Percentiles rank a stretch among this genome's conserved stretches.
phyloP scores from a whole-genome alignment of 2,888 invertebrate species.

The Troilus luridus region DNA sequence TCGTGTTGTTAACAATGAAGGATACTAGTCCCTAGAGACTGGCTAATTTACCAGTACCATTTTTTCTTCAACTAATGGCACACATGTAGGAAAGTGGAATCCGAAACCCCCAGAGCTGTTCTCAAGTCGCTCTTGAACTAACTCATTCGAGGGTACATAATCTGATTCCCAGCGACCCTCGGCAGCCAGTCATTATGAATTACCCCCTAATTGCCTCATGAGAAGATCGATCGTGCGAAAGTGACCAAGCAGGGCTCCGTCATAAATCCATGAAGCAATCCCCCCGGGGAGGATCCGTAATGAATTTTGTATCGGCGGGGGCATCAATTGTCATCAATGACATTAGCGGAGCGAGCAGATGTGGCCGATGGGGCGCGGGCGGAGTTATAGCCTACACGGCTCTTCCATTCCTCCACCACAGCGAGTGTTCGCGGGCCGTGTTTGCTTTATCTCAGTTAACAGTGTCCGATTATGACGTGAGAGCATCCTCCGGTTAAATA shows the following conservation, averaged over 20 bases:
- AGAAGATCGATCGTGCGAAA: conserved; percentile 36
- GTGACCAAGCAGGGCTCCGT: conserved; percentile 9
- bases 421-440: not conserved
- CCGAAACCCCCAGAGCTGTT: not conserved
- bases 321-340: conserved; percentile 45
- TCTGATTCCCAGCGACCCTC: not conserved
- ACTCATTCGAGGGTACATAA: not conserved
- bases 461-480: not conserved
- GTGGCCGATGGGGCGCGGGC: not conserved
- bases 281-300: not conserved
- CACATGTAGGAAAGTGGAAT: not conserved
- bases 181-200: not conserved
- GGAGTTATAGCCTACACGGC: not conserved
- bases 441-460: not conserved
- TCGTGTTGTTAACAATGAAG: too few species aligned
- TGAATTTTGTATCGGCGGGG: conserved; percentile 23
- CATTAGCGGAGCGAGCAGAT: conserved; percentile 16
- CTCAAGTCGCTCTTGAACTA: not conserved
- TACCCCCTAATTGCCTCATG: conserved; percentile 28
- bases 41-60: too few species aligned
- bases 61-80: not conserved
- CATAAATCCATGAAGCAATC: conserved; percentile 16
- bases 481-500: not conserved
- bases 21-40: too few species aligned
- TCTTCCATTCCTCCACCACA: not conserved